A percentile compares a stretch with the other conserved stretches of the same genome.
These are phyloP conservation scores for Micrasema minimum DNA, from an alignment of 1,140 invertebrate species.

Conservation along the genomic window DNA sequence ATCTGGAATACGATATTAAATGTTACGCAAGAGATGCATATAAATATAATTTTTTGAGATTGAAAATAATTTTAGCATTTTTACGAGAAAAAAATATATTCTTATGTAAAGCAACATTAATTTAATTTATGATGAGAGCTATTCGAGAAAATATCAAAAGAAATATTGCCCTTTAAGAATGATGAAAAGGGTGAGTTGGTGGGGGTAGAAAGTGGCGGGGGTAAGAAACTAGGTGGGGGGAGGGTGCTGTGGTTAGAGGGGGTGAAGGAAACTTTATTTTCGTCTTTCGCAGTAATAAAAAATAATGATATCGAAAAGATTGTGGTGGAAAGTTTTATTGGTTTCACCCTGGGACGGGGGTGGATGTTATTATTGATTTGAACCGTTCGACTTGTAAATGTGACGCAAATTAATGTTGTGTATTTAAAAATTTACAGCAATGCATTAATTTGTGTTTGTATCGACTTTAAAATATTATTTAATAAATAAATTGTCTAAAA, in stretches of 20 bases:
- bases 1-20: no score
- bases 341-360: conserved; percentile 41
- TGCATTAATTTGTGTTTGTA: no score
- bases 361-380: conserved; percentile 27
- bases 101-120: no score
- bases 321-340: conserved; percentile 53
- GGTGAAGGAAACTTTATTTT: conserved; percentile 50
- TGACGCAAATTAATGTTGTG: background rate
- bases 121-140: conserved; percentile 11
- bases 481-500: no score
- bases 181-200: background rate
- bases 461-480: no score
- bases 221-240: background rate
- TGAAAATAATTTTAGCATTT: no score
- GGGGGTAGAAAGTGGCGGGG: background rate
- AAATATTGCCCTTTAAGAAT: conserved; percentile 24
- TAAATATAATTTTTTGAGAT: no score
- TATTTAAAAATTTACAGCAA: no score
- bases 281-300: conserved; percentile 52
- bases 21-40: no score
- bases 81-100: no score
- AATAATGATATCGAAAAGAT: conserved; percentile 54
- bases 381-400: background rate
- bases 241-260: background rate
- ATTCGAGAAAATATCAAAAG: conserved; percentile 27